These are phyloP conservation scores for Danaus chrysippus DNA, from an alignment of 2,888 invertebrate species.

Conservation along the genomic window DNA sequence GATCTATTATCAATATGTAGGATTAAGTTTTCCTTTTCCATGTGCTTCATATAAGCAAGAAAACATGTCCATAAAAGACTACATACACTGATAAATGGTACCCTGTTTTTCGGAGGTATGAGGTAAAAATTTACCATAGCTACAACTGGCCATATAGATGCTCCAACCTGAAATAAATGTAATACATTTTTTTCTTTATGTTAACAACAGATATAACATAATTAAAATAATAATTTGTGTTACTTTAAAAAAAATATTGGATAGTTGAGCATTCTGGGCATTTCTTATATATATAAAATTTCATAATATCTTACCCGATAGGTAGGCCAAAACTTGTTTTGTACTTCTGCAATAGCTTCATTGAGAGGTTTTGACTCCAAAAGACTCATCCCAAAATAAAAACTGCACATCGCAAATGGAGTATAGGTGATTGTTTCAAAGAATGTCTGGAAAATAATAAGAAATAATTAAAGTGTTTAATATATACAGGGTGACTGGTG, in stretches of 20 bases:
- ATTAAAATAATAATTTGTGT: background rate
- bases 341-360: conserved; percentile 83
- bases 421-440: conserved; percentile 87
- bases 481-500: too few species aligned
- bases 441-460: conserved; percentile 74
- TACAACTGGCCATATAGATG: conserved; percentile 85
- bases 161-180: conserved; percentile 79
- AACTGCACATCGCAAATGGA: conserved; percentile 86
- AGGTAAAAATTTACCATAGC: conserved; percentile 86
- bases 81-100: conserved; percentile 86
- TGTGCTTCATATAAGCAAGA: conserved; percentile 88
- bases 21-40: conserved; percentile 57
- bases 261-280: background rate
- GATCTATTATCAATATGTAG: conserved; percentile 11
- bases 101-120: conserved; percentile 86
- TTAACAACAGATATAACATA: background rate
- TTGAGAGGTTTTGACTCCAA: conserved; percentile 83
- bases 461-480: conserved; percentile 10
- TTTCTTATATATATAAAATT: background rate
- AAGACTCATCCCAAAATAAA: conserved; percentile 87
- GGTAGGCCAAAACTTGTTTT: conserved; percentile 86
- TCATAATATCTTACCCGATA: conserved; percentile 79
- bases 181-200: background rate
- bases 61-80: conserved; percentile 89
- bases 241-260: conserved; percentile 7